Percentiles rank a stretch among this genome's conserved stretches.
These are phyloP conservation scores for Kryptolebias marmoratus DNA, from an alignment of 2,113 vertebrate species.

Conservation along the genomic window DNA sequence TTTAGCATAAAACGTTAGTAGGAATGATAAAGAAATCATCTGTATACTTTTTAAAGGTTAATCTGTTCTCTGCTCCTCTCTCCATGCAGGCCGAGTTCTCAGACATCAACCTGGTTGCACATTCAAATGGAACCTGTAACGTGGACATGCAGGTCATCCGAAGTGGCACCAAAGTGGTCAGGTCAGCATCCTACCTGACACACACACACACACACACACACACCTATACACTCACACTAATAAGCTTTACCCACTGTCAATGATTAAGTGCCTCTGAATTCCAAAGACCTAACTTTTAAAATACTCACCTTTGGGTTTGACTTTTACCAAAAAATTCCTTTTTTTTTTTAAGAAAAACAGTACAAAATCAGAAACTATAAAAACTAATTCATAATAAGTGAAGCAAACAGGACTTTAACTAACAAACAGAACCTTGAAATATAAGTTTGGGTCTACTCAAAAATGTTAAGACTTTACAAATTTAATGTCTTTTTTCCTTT, in stretches of 20 bases:
- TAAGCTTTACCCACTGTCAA: background rate
- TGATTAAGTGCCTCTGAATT: background rate
- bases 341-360: no score
- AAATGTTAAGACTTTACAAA: no score
- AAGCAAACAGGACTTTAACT: no score
- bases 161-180: constrained; percentile 90
- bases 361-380: no score
- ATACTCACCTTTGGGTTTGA: no score
- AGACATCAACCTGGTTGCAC: constrained; percentile 93
- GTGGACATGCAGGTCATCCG: constrained; percentile 93
- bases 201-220: background rate
- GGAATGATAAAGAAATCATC: background rate
- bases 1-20: background rate
- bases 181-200: constrained; percentile 78
- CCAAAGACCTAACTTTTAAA: no score
- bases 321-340: no score
- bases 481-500: no score
- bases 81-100: constrained; percentile 91
- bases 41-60: background rate
- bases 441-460: no score
- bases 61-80: constrained; percentile 4
- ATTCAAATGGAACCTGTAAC: constrained; percentile 91
- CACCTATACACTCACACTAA: background rate
- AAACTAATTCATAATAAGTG: no score
- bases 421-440: no score